Evolutionary conservation across 2,888 invertebrate genomes (phyloP).

Genomic region (Andrena praecox): DNA sequence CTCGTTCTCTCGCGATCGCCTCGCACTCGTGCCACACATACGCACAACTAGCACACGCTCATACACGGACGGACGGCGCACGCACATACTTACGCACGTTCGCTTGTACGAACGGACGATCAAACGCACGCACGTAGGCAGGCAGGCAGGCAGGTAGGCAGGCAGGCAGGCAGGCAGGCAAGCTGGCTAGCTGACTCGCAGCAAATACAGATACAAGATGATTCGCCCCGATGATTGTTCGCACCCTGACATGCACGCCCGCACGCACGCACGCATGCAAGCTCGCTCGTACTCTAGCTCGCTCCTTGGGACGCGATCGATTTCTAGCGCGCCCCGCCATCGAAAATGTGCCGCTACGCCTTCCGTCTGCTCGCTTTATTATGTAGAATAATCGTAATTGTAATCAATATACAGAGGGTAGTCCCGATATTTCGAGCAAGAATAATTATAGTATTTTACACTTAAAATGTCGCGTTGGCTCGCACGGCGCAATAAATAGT

Average conservation of each 20-base stretch:
- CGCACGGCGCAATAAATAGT: slow-evolving; percentile 83
- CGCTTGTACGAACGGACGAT: slow-evolving; percentile 14
- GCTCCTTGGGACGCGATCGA: slow-evolving; percentile 9
- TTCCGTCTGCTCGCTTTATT: slow-evolving; percentile 44
- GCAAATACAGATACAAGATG: slow-evolving; percentile 1
- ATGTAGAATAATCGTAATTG: slow-evolving; percentile 66
- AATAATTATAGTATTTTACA: slow-evolving; percentile 84
- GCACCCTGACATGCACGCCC: slow-evolving; percentile 6
- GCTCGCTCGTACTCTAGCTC: slow-evolving; percentile 1
- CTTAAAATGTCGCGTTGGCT: slow-evolving; percentile 82
- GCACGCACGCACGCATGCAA: slow-evolving; percentile 18
- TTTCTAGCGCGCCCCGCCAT: slow-evolving; percentile 1
- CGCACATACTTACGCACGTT: slow-evolving; percentile 4
- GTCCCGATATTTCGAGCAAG: slow-evolving; percentile 83
- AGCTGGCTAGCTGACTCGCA: too few relatives aligned
- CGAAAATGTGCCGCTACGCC: slow-evolving; percentile 13
- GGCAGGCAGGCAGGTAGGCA: neutral
- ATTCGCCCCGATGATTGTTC: slow-evolving; percentile 1
- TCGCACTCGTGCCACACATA: neutral
- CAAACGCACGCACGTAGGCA: slow-evolving; percentile 13
- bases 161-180: too few relatives aligned
- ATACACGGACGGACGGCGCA: slow-evolving; percentile 7
- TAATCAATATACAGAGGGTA: slow-evolving; percentile 82
- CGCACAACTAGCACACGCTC: neutral
- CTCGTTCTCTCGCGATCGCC: neutral